Base-by-base conservation (phyloP, 2,797 vertebrate species). In the Silurus aristotelis region DNA sequence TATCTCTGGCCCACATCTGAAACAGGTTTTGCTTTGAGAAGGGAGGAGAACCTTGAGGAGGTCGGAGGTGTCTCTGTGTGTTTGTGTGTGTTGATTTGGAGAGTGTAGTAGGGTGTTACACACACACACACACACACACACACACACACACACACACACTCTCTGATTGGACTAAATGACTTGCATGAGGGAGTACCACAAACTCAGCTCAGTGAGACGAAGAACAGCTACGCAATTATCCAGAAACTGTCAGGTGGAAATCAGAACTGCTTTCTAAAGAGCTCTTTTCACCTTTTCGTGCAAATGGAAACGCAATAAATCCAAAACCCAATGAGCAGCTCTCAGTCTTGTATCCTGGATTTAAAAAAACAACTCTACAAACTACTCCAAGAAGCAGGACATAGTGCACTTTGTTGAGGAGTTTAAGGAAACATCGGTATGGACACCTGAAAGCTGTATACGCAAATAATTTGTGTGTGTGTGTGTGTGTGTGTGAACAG, bases 1-100 rank as follows among this genome's bases (percentile, higher is more conserved):
- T 87, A 92, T 85, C 89, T 70, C 31, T n/a, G 19, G 20, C 63
- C 64, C 85, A 85, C 84, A 85, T 71, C 80, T 71, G 55, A 71
- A 71, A 82, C 55, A 82, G 80, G 80, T 82, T 82, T 52, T 71
- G 67, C 27, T 82, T 82, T 70, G 19, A 82, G 80, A 71, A 66
- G 60, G 61, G 71, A 55, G n/a, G 60, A 22, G 82, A 31, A 66
- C 31, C 10, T 64, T 80, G 22, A 64, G 60, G 46, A 66, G n/a
- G 58, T 73, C 0, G 0, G 5, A 52, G 12, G 66, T 71, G 19
- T 38, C 27, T 70, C 38, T 38, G 14, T 63, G 22, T 84, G 70
- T 83, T 22, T 25, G 1, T 77, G 56, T 73, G 71, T 55, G 46
- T 25, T 38, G 38, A 38, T 38, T 38, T 38, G 38, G 71, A 22